Evolutionary conservation across 2,113 vertebrate species (phyloP).

Genomic region (Seriola aureovittata): DNA sequence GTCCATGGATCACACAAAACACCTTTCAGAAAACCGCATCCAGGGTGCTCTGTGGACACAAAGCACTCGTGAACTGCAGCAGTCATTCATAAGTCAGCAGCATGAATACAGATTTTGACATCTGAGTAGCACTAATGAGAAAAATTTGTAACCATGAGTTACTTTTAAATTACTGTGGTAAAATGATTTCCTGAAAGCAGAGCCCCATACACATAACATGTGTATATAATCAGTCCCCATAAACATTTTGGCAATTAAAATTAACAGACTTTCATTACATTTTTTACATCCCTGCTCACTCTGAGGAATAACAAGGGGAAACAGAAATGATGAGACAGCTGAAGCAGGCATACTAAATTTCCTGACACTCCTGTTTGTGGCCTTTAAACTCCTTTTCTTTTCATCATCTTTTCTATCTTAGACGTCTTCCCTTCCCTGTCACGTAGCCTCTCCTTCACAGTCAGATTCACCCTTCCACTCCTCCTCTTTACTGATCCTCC

Average conservation of each 20-base stretch:
- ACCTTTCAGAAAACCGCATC: conserved; percentile 15
- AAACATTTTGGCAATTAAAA: conserved; percentile 42
- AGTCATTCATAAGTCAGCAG: not conserved
- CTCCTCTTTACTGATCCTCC: conserved; percentile 24
- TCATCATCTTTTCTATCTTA: conserved; percentile 10
- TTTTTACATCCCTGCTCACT: conserved; percentile 26
- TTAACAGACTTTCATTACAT: conserved; percentile 39
- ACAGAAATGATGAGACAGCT: conserved; percentile 9
- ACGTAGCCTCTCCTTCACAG: conserved; percentile 13
- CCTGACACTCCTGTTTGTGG: not conserved
- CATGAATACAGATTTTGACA: not conserved
- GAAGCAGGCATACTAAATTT: conserved; percentile 13
- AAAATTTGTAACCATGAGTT: not conserved
- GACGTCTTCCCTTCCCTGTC: conserved; percentile 2
- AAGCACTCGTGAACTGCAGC: not conserved
- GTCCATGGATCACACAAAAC: not conserved
- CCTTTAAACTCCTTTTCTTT: conserved; percentile 35
- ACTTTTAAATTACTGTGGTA: not conserved
- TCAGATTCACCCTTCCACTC: conserved; percentile 31
- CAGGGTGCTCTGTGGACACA: not conserved
- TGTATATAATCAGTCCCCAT: conserved; percentile 6
- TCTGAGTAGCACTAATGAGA: not conserved
- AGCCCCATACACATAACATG: not conserved
- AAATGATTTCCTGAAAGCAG: conserved; percentile 1
- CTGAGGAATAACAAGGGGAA: conserved; percentile 18